phyloP scores from a whole-genome alignment of 2,113 vertebrate species.

The Sander vitreus region DNA sequence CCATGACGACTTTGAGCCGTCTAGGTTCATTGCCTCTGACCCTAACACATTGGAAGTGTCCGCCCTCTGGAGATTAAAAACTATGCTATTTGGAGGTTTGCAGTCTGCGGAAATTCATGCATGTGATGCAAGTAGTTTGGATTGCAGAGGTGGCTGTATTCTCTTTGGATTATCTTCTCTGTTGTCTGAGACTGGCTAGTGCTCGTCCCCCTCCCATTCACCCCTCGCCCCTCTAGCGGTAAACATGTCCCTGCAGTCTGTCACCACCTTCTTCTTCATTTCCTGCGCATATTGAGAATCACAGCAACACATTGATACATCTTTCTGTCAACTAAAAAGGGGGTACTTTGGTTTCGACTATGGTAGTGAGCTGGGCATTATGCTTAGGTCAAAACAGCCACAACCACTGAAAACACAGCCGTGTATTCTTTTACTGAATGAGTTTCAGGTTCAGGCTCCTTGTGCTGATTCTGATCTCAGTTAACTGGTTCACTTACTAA shows the following conservation, averaged over 20 bases:
- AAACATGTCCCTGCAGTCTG: slow-evolving; percentile 15
- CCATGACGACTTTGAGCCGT: slow-evolving; percentile 33
- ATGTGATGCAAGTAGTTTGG: slow-evolving; percentile 1
- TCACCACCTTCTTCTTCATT: not conserved
- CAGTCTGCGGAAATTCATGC: slow-evolving; percentile 23
- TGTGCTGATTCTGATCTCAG: not conserved
- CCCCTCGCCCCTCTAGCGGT: not conserved
- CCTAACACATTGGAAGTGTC: slow-evolving; percentile 35
- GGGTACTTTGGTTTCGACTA: not conserved
- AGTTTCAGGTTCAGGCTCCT: not conserved
- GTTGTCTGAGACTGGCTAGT: not conserved
- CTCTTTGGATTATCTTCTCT: not conserved
- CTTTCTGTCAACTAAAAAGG: not conserved
- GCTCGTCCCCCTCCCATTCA: not conserved
- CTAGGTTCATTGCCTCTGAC: slow-evolving; percentile 49
- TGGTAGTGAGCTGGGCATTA: not conserved
- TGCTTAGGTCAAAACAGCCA: not conserved
- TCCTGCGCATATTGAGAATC: not conserved
- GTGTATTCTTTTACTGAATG: not conserved
- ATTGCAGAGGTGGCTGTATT: not conserved
- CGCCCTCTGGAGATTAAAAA: slow-evolving; percentile 46
- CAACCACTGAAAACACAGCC: not conserved
- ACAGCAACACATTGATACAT: not conserved
- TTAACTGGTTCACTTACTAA: not conserved
- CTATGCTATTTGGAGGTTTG: slow-evolving; percentile 18